These are phyloP conservation scores for Cheilosia variabilis DNA, from an alignment of 2,888 invertebrate species.

Conservation along the genomic window DNA sequence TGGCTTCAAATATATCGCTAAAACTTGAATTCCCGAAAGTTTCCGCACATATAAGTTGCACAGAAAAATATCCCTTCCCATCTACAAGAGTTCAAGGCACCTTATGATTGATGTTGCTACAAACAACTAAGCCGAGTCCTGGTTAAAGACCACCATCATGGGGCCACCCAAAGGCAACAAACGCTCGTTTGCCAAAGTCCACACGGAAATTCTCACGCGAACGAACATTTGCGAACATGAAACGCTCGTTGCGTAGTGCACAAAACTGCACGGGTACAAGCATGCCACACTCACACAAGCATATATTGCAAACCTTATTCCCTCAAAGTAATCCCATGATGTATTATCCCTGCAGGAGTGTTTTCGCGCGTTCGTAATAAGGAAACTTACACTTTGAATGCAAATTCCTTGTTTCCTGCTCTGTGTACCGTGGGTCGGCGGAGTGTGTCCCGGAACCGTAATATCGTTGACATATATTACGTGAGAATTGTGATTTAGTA, in stretches of 20 bases:
- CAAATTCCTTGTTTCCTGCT: conserved; percentile 18
- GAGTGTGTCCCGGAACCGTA: not conserved
- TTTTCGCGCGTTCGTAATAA: conserved; percentile 12
- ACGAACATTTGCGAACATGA: conserved; percentile 2
- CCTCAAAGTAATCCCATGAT: conserved; percentile 51
- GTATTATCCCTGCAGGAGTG: conserved; percentile 42
- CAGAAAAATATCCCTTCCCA: not conserved
- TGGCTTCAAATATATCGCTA: not conserved
- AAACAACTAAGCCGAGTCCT: conserved; percentile 7
- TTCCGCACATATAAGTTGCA: not conserved
- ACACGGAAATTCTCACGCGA: not conserved
- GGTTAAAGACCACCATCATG: not conserved
- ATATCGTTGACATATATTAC: conserved; percentile 33
- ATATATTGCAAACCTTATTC: not conserved
- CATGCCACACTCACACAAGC: not conserved
- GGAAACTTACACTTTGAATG: conserved; percentile 34
- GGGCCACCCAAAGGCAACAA: conserved; percentile 28
- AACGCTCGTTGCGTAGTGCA: conserved; percentile 1
- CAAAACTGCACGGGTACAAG: not conserved
- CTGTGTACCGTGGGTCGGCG: not conserved
- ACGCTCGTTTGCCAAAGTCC: conserved; percentile 23
- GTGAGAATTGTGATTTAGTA: conserved; percentile 48
- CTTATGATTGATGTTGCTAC: conserved; percentile 27
- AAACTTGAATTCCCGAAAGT: not conserved
- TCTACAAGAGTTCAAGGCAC: not conserved